These are phyloP conservation scores for Agonopterix alstromeriana DNA, from an alignment of 2,888 invertebrate genomes.

Conservation along the genomic window DNA sequence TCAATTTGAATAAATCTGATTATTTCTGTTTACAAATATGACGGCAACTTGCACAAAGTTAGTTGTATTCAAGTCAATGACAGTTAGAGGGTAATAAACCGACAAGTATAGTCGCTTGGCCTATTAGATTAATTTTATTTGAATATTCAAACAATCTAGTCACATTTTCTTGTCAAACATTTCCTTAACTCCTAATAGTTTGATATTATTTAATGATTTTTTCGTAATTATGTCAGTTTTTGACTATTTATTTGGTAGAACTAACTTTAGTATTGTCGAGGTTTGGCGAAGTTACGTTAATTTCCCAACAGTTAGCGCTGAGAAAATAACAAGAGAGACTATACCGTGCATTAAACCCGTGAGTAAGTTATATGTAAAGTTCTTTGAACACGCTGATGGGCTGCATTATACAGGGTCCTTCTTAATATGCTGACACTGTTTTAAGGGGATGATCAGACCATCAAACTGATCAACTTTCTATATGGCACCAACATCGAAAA, in stretches of 20 bases:
- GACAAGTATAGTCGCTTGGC: constrained; percentile 15
- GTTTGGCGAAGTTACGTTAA: constrained; percentile 22
- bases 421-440: too few relatives aligned
- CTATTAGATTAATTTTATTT: constrained; percentile 44
- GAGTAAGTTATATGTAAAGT: constrained; percentile 22
- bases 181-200: constrained; percentile 22
- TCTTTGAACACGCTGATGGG: too few relatives aligned
- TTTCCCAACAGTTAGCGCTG: constrained; percentile 43
- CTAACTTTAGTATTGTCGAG: constrained; percentile 21
- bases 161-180: constrained; percentile 29
- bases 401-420: too few relatives aligned
- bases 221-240: constrained; percentile 59
- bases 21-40: too few relatives aligned
- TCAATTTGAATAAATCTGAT: too few relatives aligned
- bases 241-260: constrained; percentile 42
- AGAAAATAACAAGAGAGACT: constrained; percentile 32
- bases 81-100: too few relatives aligned
- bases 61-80: too few relatives aligned
- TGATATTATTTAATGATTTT: constrained; percentile 44
- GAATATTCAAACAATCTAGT: constrained; percentile 52
- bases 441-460: too few relatives aligned
- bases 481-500: too few relatives aligned
- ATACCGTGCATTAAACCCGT: constrained; percentile 44
- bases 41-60: too few relatives aligned
- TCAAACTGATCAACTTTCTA: too few relatives aligned